These are phyloP conservation scores for Anoplius nigerrimus DNA, from an alignment of 2,888 invertebrate species.

Conservation along the genomic window DNA sequence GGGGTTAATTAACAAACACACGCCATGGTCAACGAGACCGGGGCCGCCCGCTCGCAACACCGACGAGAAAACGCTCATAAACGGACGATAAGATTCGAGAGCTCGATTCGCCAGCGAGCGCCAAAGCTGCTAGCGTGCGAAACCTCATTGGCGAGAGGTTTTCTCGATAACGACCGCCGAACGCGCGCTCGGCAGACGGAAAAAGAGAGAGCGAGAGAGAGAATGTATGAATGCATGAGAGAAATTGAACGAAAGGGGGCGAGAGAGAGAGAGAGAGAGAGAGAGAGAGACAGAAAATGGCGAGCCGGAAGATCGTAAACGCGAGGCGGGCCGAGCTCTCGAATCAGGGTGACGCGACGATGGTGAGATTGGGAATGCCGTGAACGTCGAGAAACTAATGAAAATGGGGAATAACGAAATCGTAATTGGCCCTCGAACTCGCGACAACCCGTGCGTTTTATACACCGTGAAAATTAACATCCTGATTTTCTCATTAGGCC, in stretches of 20 bases:
- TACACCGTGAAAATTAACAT: constrained; percentile 70
- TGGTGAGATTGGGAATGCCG: constrained; percentile 4
- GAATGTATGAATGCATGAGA: too few species aligned
- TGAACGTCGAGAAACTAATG: constrained; percentile 8
- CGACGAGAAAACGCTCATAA: constrained; percentile 41
- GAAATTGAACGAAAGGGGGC: background rate
- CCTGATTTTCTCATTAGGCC: constrained; percentile 72
- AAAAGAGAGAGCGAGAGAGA: too few species aligned
- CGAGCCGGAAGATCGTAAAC: background rate
- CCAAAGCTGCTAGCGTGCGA: constrained; percentile 25
- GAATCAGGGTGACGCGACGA: background rate
- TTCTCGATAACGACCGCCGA: too few species aligned
- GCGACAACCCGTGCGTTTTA: constrained; percentile 56
- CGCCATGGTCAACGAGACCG: constrained; percentile 63
- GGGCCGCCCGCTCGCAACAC: constrained; percentile 65
- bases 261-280: background rate
- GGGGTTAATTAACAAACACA: constrained; percentile 38
- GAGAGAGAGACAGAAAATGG: background rate
- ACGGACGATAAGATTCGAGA: constrained; percentile 28
- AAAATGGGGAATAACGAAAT: background rate
- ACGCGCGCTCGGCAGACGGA: too few species aligned
- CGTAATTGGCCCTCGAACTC: constrained; percentile 52
- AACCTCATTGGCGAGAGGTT: background rate
- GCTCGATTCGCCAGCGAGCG: constrained; percentile 32
- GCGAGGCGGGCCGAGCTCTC: background rate